Base-by-base conservation (phyloP, 2,888 invertebrate genomes). In the Vesta saturnalis region DNA sequence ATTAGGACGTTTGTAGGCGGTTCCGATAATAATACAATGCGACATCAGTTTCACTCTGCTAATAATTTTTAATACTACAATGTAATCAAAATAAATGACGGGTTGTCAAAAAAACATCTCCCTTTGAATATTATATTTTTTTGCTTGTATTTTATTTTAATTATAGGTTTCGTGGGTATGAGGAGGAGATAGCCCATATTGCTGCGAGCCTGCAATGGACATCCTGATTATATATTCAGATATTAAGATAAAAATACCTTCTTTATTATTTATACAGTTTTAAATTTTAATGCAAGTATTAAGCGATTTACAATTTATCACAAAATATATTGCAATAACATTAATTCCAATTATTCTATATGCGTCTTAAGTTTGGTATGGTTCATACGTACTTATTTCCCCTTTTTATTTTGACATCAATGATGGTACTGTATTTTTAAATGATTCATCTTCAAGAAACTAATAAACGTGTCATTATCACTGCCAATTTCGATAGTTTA, bases 81-180 rank as follows among this genome's bases (percentile, higher is more conserved):
- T 73, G 80, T 79, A 80, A 80, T 80, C 77, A 74, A 78, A 79
- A 80, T 80, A 80, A 80, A 80, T 79, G 79, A 80, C 76, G 76
- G 77, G 78, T 77, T 79, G 79, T 79, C 78, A 77, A 19, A 52
- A 52, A 43, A 58, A 39, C 15, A 58, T 58, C 30, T 58, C 58
- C 39, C 39, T 39, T 35, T 22, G 23, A 30, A 56, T 14, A 22
- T 72, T 66, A 61, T 58, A 69, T 72, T 74, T 76, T 75, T 77
- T 73, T 72, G 59, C 70, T 77, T 75, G 77, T 76, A 75, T 77
- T 78, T 75, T 74, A 74, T 78, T 77, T 79, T 79, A 79, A 79
- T 79, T 79, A 77, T 77, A 77, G 76, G 69, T 71, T 70, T 61
- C 66, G 75, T 74, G 72, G 74, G 76, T 72, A 74, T 72, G 74